These are phyloP conservation scores for Saxidomus purpurata DNA, from an alignment of 1,140 invertebrate species.

Conservation along the genomic window DNA sequence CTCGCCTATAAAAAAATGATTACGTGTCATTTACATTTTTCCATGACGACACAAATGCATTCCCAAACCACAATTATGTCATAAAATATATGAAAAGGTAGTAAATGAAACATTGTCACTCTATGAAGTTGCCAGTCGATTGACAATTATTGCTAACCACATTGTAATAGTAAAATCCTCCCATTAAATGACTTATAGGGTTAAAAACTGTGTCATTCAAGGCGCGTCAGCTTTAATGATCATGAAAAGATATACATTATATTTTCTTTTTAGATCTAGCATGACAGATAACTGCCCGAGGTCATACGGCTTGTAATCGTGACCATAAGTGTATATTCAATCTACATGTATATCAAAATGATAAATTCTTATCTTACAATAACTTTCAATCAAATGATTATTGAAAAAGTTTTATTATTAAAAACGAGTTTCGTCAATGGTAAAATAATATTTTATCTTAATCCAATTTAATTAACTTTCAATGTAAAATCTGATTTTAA, in stretches of 20 bases:
- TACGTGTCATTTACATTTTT: neutral
- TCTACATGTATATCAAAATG: neutral
- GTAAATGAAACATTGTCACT: neutral
- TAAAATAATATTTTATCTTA: no score
- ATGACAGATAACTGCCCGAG: neutral
- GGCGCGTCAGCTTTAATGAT: neutral
- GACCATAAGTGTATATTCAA: neutral
- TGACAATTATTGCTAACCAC: neutral
- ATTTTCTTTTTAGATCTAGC: neutral
- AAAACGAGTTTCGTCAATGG: neutral
- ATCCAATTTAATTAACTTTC: no score
- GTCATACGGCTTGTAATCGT: neutral
- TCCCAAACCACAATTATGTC: neutral
- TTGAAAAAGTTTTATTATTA: neutral
- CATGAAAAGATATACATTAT: neutral
- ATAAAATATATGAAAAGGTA: neutral
- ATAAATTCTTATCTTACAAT: neutral
- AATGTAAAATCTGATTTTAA: neutral
- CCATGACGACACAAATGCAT: neutral
- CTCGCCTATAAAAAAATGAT: constrained; percentile 60
- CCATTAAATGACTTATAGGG: neutral
- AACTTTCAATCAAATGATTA: neutral
- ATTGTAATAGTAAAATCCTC: neutral
- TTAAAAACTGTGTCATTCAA: neutral
- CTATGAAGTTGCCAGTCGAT: neutral